Evolutionary conservation across 2,797 vertebrate species (phyloP).

Genomic region (Champsocephalus esox): DNA sequence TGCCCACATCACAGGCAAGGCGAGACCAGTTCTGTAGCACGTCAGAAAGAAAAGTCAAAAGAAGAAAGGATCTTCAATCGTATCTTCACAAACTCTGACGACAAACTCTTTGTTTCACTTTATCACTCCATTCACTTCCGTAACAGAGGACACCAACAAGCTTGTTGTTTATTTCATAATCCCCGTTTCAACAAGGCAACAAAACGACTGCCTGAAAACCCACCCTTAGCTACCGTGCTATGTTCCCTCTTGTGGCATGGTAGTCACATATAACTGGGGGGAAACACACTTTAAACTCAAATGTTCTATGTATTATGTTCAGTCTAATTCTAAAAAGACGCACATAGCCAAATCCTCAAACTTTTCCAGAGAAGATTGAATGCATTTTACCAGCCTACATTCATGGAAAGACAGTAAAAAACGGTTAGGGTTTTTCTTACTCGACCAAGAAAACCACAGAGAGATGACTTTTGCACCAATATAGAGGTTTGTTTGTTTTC

Average conservation of each 20-base stretch:
- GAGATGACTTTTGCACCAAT: neutral
- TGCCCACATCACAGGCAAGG: slow-evolving; percentile 18
- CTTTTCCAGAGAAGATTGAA: too few relatives aligned
- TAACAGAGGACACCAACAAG: slow-evolving; percentile 11
- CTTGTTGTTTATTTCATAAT: neutral
- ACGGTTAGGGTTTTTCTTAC: too few relatives aligned
- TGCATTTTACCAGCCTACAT: too few relatives aligned
- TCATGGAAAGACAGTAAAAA: neutral
- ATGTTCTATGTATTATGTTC: too few relatives aligned
- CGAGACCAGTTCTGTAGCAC: neutral
- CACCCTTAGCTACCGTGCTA: too few relatives aligned
- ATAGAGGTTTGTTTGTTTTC: neutral
- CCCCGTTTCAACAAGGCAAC: too few relatives aligned
- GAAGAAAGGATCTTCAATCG: slow-evolving; percentile 40
- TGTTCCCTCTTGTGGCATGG: too few relatives aligned
- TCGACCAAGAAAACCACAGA: neutral
- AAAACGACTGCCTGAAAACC: too few relatives aligned
- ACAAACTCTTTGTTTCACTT: slow-evolving; percentile 28
- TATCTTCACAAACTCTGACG: slow-evolving; percentile 40
- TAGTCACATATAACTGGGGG: too few relatives aligned
- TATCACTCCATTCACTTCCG: slow-evolving; percentile 23
- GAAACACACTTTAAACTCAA: too few relatives aligned
- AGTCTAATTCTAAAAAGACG: too few relatives aligned
- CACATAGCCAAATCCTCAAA: too few relatives aligned
- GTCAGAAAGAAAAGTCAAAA: slow-evolving; percentile 8